Conservation (phyloP, 2,888 invertebrate species). For the Quadroppia sp. region DNA sequence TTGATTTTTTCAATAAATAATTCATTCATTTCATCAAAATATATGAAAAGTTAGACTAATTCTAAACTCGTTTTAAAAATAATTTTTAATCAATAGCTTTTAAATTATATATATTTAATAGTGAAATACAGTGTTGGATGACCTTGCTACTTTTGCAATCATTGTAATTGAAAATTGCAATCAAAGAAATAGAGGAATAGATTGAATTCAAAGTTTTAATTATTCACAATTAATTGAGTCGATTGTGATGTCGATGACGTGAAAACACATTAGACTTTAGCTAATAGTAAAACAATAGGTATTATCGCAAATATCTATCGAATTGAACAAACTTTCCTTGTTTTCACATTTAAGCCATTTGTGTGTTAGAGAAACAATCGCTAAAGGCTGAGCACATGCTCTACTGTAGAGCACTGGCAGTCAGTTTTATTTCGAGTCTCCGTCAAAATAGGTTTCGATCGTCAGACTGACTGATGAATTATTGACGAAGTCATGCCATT, state of each 20-base stretch:
- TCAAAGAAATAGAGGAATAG: too few relatives aligned
- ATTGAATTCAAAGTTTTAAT: too few relatives aligned
- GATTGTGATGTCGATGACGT: background rate
- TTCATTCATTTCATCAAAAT: too few relatives aligned
- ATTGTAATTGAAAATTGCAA: too few relatives aligned
- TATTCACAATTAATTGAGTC: background rate
- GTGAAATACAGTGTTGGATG: too few relatives aligned
- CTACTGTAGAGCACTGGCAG: background rate
- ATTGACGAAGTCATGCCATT: slow-evolving; percentile 31
- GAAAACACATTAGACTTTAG: background rate
- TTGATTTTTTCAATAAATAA: slow-evolving; percentile 3
- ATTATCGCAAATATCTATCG: background rate
- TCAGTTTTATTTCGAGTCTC: background rate
- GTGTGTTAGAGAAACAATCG: background rate
- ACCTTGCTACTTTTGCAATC: too few relatives aligned
- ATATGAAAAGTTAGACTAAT: too few relatives aligned
- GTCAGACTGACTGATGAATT: slow-evolving; percentile 35
- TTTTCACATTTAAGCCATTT: slow-evolving; percentile 28
- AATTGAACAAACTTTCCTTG: slow-evolving; percentile 3
- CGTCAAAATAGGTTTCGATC: slow-evolving; percentile 21
- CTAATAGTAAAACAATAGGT: background rate
- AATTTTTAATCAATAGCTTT: too few relatives aligned
- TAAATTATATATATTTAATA: too few relatives aligned
- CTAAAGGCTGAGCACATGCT: slow-evolving; percentile 16
- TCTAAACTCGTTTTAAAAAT: too few relatives aligned